Evolutionary conservation across 2,797 vertebrate species (phyloP).

Genomic region (Pogonophryne albipinna): DNA sequence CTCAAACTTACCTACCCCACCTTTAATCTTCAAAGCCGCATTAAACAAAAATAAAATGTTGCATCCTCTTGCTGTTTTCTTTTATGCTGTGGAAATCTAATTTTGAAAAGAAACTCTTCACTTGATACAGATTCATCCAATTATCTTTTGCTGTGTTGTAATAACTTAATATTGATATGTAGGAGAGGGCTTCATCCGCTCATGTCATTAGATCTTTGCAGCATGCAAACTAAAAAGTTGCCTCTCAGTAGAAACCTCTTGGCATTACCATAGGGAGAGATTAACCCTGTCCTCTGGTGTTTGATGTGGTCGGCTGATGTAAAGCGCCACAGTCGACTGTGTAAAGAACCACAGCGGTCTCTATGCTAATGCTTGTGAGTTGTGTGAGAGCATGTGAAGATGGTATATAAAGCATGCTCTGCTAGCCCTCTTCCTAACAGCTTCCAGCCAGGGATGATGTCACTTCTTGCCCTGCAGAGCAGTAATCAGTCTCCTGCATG

Average conservation of each 20-base stretch:
- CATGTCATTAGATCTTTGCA: constrained; percentile 48
- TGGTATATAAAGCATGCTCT: constrained; percentile 57
- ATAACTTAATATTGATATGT: constrained; percentile 31
- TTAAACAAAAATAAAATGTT: constrained; percentile 10
- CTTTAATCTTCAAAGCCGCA: constrained; percentile 13
- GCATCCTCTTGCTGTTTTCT: constrained; percentile 9
- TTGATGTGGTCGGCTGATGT: constrained; percentile 77
- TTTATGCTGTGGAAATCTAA: constrained; percentile 42
- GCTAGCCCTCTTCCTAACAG: constrained; percentile 63
- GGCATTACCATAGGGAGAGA: constrained; percentile 65
- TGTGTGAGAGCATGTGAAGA: constrained; percentile 55
- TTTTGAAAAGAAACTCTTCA: constrained; percentile 40
- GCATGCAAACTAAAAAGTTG: constrained; percentile 54
- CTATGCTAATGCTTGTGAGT: constrained; percentile 47
- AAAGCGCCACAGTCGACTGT: constrained; percentile 57
- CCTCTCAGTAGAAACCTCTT: constrained; percentile 58
- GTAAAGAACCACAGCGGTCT: constrained; percentile 33
- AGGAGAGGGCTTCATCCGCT: constrained; percentile 32
- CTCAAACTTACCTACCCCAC: too few species aligned
- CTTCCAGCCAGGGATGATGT: constrained; percentile 82
- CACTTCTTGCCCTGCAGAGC: constrained; percentile 80
- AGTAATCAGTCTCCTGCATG: constrained; percentile 80
- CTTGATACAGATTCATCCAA: constrained; percentile 38
- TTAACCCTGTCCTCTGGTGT: constrained; percentile 74
- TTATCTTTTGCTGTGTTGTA: constrained; percentile 35